A percentile compares a stretch with the other conserved stretches of the same genome.
phyloP scores from a whole-genome alignment of 2,113 vertebrate species.

The Potamarius usumacintae region DNA sequence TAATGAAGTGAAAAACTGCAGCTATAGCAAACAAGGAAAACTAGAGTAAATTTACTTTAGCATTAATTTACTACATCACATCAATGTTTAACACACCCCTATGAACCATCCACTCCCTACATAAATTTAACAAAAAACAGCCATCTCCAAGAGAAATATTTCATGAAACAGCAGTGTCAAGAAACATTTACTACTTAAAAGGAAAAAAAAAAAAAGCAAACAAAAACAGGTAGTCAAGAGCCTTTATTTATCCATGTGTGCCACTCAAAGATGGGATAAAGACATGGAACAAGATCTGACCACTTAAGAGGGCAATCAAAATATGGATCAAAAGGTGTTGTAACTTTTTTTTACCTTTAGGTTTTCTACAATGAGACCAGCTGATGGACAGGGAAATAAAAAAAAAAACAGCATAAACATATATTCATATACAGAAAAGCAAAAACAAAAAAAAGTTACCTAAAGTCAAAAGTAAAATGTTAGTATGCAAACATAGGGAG shows the following conservation, averaged over 20 bases:
- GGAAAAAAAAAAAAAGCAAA: not conserved
- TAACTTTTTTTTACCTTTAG: conserved; percentile 50
- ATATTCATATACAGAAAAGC: conserved; percentile 72
- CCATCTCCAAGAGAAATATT: not conserved
- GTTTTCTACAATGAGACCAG: conserved; percentile 69
- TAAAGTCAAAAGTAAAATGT: conserved; percentile 75
- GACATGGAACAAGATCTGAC: conserved; percentile 71
- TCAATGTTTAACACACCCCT: not conserved
- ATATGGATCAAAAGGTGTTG: conserved; percentile 71
- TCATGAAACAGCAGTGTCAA: not conserved
- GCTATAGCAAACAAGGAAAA: not conserved
- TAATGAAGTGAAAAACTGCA: not conserved
- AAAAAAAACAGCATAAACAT: conserved; percentile 75
- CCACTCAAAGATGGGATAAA: conserved; percentile 73
- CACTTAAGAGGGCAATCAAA: conserved; percentile 66
- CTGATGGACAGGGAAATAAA: conserved; percentile 67
- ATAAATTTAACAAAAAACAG: not conserved
- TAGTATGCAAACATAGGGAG: conserved; percentile 72
- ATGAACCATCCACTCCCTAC: not conserved
- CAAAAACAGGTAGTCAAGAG: conserved; percentile 71
- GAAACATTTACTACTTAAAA: not conserved
- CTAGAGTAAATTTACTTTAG: not conserved
- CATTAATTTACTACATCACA: no score
- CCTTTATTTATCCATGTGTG: conserved; percentile 81
- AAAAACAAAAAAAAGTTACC: conserved; percentile 63